A percentile compares a stretch with the other conserved stretches of the same genome.
Conservation (phyloP, 1,140 invertebrate genomes). For the Drosophila ogumai region DNA sequence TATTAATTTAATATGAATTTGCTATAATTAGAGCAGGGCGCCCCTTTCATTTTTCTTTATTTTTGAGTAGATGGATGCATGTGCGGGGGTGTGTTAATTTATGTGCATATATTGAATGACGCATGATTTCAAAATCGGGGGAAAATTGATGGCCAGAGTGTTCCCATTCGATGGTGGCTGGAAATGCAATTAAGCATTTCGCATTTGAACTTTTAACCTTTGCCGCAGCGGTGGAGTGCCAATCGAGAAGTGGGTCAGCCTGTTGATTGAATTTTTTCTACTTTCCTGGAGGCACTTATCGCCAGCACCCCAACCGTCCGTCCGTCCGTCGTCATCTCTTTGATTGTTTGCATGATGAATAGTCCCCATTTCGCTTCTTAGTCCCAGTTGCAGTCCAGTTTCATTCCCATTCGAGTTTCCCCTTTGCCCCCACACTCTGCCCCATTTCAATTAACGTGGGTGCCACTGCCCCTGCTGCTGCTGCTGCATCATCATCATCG, state of each 20-base stretch:
- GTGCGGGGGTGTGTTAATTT: neutral
- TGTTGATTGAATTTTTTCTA: conserved; percentile 67
- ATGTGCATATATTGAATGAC: conserved; percentile 15
- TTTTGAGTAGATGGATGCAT: too few relatives aligned
- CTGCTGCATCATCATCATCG: neutral
- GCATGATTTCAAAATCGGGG: conserved; percentile 22
- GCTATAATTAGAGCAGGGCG: conserved; percentile 39
- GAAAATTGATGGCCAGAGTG: conserved; percentile 19
- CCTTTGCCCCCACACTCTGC: neutral
- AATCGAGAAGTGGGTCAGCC: conserved; percentile 63
- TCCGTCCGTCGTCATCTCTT: conserved; percentile 60
- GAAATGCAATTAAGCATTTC: conserved; percentile 64
- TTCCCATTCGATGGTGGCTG: conserved; percentile 4
- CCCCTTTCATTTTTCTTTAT: neutral
- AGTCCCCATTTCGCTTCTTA: conserved; percentile 7
- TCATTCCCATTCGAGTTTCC: conserved; percentile 12
- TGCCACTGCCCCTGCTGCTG: neutral
- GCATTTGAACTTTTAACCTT: conserved; percentile 70
- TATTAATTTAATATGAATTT: conserved; percentile 51
- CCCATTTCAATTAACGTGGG: conserved; percentile 53
- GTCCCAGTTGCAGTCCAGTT: conserved; percentile 12
- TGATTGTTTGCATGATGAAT: conserved; percentile 57
- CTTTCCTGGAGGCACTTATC: conserved; percentile 56
- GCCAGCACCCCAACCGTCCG: neutral
- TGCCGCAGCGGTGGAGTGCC: conserved; percentile 10